These are phyloP conservation scores for Neoarius graeffei DNA, from an alignment of 2,113 vertebrate genomes.

Conservation along the genomic window DNA sequence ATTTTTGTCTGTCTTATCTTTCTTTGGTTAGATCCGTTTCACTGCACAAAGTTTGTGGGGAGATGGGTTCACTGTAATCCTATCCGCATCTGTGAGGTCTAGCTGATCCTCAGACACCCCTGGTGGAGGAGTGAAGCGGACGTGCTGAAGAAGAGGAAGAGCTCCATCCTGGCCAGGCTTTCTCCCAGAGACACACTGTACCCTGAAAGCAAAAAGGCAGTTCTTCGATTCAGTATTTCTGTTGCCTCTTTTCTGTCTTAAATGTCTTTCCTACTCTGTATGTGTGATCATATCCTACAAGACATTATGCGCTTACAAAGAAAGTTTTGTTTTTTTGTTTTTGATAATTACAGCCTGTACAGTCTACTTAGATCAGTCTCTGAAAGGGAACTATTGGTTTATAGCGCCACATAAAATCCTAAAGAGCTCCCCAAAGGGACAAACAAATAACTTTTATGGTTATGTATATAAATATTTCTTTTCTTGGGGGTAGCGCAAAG, in stretches of 20 bases:
- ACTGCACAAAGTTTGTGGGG: conserved; percentile 62
- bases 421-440: not conserved
- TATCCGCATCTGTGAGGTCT: conserved; percentile 66
- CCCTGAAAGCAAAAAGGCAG: conserved; percentile 58
- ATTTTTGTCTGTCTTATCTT: not conserved
- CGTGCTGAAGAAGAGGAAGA: conserved; percentile 79
- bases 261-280: not conserved
- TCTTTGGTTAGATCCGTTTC: conserved; percentile 14
- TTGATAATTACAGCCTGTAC: not conserved
- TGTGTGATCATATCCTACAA: not conserved
- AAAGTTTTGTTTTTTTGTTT: not conserved
- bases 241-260: not conserved
- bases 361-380: not conserved
- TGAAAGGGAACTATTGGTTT: not conserved
- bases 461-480: not conserved
- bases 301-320: not conserved
- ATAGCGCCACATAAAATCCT: not conserved
- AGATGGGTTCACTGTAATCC: conserved; percentile 56
- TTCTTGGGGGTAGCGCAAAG: not conserved
- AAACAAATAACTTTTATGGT: not conserved
- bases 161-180: conserved; percentile 77
- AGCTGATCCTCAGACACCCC: conserved; percentile 71
- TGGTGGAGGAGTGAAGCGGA: conserved; percentile 70
- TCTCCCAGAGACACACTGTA: conserved; percentile 73
- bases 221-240: not conserved